Conservation (phyloP, 2,888 invertebrate genomes). For the Thalpophila matura region DNA sequence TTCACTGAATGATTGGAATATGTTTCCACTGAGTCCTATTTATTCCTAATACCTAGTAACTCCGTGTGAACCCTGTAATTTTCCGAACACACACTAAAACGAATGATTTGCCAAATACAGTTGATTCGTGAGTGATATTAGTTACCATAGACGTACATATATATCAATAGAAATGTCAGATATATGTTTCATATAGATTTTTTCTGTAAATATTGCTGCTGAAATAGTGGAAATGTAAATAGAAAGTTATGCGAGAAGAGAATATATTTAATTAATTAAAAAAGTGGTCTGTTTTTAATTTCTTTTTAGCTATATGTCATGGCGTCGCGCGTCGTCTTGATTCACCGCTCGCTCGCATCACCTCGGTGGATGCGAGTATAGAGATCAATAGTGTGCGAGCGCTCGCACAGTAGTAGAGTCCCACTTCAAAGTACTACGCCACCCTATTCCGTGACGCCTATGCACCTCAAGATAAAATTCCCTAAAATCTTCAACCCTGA, state of each 20-base stretch:
- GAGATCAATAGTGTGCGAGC: too few species aligned
- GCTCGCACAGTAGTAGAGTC: too few species aligned
- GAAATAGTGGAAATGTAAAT: conserved; percentile 84
- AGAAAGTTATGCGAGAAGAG: conserved; percentile 80
- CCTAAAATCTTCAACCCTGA: too few species aligned
- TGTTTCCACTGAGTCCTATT: conserved; percentile 79
- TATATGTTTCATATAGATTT: conserved; percentile 70
- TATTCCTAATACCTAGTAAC: conserved; percentile 71
- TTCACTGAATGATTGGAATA: conserved; percentile 70
- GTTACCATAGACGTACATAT: conserved; percentile 84
- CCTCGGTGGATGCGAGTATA: too few species aligned
- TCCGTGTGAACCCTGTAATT: conserved; percentile 60
- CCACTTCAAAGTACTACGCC: too few species aligned
- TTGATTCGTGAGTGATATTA: conserved; percentile 86
- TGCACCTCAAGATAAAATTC: too few species aligned
- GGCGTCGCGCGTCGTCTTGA: too few species aligned
- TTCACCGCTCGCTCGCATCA: too few species aligned
- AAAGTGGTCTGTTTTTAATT: conserved; percentile 12
- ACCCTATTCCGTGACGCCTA: too few species aligned
- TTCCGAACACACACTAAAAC: conserved; percentile 45
- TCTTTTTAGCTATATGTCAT: conserved; percentile 11
- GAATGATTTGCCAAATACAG: conserved; percentile 73
- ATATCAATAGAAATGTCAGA: conserved; percentile 69
- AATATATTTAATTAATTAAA: conserved; percentile 71
- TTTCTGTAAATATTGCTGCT: conserved; percentile 83